phyloP scores from a whole-genome alignment of 1,140 invertebrate genomes.

The Drosophila nigrodunni region DNA sequence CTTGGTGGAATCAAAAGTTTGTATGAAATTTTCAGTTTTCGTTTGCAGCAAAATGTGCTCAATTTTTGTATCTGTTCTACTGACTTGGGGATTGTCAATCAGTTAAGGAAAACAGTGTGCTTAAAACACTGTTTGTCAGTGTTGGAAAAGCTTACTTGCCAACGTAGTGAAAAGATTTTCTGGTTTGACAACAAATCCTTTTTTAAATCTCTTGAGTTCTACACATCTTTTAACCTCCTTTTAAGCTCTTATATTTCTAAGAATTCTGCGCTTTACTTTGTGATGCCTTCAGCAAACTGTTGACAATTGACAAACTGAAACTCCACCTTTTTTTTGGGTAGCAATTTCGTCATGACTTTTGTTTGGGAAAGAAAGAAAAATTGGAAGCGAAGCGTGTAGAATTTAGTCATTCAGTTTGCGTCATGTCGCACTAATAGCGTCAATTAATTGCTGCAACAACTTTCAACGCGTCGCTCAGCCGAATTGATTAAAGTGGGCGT shows the following conservation, averaged over 20 bases:
- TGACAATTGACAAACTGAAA: conserved; percentile 21
- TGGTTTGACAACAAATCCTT: too few relatives aligned
- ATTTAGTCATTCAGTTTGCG: conserved; percentile 61
- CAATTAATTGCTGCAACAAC: conserved; percentile 65
- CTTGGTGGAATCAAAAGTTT: neutral
- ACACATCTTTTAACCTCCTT: neutral
- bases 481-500: conserved; percentile 44
- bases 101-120: too few relatives aligned
- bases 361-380: neutral
- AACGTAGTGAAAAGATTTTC: too few relatives aligned
- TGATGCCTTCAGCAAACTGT: neutral
- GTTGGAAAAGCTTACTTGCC: too few relatives aligned
- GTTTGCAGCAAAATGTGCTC: neutral
- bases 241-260: neutral
- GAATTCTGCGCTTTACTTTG: neutral
- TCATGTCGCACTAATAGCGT: conserved; percentile 69
- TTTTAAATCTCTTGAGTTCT: too few relatives aligned
- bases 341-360: neutral
- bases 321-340: neutral
- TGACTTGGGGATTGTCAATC: neutral
- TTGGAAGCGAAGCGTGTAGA: neutral
- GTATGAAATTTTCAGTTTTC: neutral
- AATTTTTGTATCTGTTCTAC: neutral
- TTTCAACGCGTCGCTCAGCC: conserved; percentile 23
- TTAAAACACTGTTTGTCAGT: too few relatives aligned